Evolutionary conservation across 2,888 invertebrate species (phyloP), one percentile per base, ranked within the genome.

Genomic region (Ophioninae sp.): DNA sequence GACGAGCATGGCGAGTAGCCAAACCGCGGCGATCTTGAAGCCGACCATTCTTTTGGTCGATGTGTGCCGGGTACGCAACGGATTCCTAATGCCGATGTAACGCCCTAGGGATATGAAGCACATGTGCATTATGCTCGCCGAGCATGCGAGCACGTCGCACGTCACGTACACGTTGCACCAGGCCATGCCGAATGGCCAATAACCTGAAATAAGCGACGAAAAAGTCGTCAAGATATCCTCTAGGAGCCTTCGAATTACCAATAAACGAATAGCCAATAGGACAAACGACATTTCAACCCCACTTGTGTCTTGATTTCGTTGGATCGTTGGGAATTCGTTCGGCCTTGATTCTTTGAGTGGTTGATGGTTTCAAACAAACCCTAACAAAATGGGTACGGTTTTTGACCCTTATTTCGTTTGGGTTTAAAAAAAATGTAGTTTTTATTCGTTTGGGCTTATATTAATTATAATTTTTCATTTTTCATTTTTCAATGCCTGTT

Each of bases 111-210:
- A 97, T 92, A 98, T 97, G 93, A 97, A 97, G 90, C 98, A 98
- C 95, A 99, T 97, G 94, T 99, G 99, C 94, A 98, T 96, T 91
- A 99, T 99, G 92, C 98, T 98, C 7, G 98, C 97, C 0, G 98
- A 98, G 92, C 99, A 99, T 79, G 98, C 98, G 80, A 99, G 94
- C 69, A 99, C 98, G 93, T 99, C 99, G 91, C 98, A 97, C n/a
- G 98, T 98, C 85, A 98, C 97, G 93, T 98, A 97, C 75, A 98
- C 96, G 91, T 97, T 98, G 93, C 98, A 98, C 98, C 98, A 99
- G 86, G 96, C 95, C 89, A 97, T 95, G 75, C 98, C 95, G 93
- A 98, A 95, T 72, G 98, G 97, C 98, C 98, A 98, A 93, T 97
- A 97, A 85, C 98, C 98, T 98, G 94, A 10, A 93, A 93, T 86